phyloP scores from a whole-genome alignment of 2,113 vertebrate genomes.

The Gopherus evgoodei region DNA sequence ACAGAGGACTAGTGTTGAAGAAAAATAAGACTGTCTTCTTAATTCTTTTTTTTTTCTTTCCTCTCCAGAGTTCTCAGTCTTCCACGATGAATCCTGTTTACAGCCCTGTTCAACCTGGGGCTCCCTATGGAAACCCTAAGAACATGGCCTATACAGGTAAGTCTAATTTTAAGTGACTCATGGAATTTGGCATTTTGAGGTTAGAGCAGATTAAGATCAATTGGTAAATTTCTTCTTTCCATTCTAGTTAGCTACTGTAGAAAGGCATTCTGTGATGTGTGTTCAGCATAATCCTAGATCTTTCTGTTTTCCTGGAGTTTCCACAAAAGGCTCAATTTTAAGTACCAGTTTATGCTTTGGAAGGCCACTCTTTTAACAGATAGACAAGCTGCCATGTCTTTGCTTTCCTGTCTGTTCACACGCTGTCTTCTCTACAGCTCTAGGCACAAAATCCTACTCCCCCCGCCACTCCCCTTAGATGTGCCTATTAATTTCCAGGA shows the following conservation, averaged over 20 bases:
- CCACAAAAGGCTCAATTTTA: background rate
- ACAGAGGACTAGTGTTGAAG: background rate
- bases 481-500: background rate
- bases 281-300: background rate
- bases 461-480: background rate
- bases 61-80: slow-evolving; percentile 89
- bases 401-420: background rate
- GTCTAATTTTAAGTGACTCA: background rate
- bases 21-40: rapidly evolving
- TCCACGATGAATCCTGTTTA: slow-evolving; percentile 99
- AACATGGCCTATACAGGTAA: slow-evolving; percentile 98
- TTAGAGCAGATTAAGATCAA: background rate
- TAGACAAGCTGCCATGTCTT: background rate
- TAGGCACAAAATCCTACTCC: background rate
- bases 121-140: slow-evolving; percentile 97
- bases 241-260: background rate
- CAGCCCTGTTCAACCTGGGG: slow-evolving; percentile 97
- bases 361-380: too few species aligned
- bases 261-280: background rate
- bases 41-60: slow-evolving; percentile 63
- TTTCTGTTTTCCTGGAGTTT: background rate
- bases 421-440: background rate
- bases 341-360: background rate
- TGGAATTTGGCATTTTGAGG: rapidly evolving
- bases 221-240: background rate